phyloP scores from a whole-genome alignment of 2,113 vertebrate species.

The Herpailurus yagouaroundi region DNA sequence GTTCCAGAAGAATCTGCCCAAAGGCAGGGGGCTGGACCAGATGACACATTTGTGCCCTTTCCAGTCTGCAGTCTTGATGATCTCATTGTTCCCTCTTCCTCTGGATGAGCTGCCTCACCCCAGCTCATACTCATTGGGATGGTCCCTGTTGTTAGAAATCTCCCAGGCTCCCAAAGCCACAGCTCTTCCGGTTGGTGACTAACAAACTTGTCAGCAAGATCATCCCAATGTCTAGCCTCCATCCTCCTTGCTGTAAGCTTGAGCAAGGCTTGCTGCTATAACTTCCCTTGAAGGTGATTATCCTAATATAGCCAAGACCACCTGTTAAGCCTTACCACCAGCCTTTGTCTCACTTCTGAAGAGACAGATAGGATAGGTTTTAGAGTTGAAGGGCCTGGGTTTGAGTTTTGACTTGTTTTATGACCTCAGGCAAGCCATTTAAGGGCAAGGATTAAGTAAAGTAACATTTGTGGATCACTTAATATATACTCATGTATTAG shows the following conservation, averaged over 20 bases:
- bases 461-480: not conserved
- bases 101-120: not conserved
- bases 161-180: constrained; percentile 38
- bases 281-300: constrained; percentile 8
- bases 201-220: constrained; percentile 57
- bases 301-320: not conserved
- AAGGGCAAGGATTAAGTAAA: not conserved
- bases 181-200: constrained; percentile 55
- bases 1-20: constrained; percentile 43
- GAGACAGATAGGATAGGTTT: not conserved
- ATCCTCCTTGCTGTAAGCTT: constrained; percentile 52
- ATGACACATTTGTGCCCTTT: constrained; percentile 62
- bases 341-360: not conserved
- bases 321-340: not conserved
- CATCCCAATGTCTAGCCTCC: constrained; percentile 32
- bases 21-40: constrained; percentile 24
- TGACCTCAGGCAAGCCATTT: not conserved
- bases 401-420: not conserved
- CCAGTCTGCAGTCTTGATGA: constrained; percentile 20
- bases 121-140: constrained; percentile 33
- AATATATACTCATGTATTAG: not conserved
- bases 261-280: constrained; percentile 29
- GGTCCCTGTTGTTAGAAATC: constrained; percentile 34
- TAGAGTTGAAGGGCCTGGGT: not conserved
- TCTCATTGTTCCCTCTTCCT: constrained; percentile 44